Conservation (phyloP, 2,113 vertebrate genomes). For the Apteryx owenii region DNA sequence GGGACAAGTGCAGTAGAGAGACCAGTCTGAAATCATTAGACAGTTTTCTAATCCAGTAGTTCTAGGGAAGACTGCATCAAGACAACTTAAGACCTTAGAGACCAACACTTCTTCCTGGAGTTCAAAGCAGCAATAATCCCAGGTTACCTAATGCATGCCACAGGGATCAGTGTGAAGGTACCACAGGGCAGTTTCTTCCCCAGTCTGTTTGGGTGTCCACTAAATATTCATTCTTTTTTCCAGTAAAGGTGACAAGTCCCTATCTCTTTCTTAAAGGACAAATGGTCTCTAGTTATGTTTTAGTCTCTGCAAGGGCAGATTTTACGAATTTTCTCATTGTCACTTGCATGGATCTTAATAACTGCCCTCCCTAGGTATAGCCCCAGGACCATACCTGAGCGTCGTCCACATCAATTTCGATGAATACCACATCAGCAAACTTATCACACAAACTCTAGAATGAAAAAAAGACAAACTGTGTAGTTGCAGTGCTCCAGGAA, state of each 20-base stretch:
- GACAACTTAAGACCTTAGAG: neutral
- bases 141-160: neutral
- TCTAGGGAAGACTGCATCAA: neutral
- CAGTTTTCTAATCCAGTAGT: neutral
- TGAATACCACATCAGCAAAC: conserved; percentile 83
- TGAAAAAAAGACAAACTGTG: neutral
- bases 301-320: neutral
- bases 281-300: neutral
- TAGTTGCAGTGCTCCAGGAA: neutral
- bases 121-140: neutral
- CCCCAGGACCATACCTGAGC: conserved; percentile 76
- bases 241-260: neutral
- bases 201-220: neutral
- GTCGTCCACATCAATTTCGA: conserved; percentile 93
- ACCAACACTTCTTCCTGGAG: neutral
- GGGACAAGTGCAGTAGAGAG: neutral
- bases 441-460: conserved; percentile 73
- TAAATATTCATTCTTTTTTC: neutral
- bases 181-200: neutral
- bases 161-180: neutral
- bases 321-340: neutral
- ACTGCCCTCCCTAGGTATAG: neutral
- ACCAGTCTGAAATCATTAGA: neutral
- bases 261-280: neutral
- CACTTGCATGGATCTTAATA: neutral